Evolutionary conservation across 2,888 invertebrate genomes (phyloP), one percentile per base, ranked within the genome.

Genomic region (Malthinus flaveolus): DNA sequence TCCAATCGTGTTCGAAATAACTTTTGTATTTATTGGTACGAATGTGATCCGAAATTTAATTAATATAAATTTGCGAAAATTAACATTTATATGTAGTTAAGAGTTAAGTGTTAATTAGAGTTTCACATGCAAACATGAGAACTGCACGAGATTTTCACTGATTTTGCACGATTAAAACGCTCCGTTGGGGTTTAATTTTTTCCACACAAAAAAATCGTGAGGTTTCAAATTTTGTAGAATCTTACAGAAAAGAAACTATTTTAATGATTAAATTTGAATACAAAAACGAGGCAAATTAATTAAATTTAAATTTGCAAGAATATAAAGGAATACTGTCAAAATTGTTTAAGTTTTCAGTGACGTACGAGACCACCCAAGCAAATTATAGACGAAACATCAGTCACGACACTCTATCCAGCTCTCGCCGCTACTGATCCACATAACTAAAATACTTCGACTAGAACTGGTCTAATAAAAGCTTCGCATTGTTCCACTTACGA

Each of bases 351-450:
- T 55, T 59, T 53, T 56, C 63, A 61, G 60, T 62, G 63, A 63
- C 60, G 63, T 65, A 55, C 49, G 39, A 44, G 65, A 62, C 66
- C 66, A 66, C 66, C 66, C 66, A 66, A 57, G 66, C 50, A 37
- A 53, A 31, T 48, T 50, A 48, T 56, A 57, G 52, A 39, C 49
- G 47, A 56, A 56, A 64, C 61, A 66, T 66, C 62, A 63, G 64
- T 66, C 66, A 64, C 61, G 54, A 64, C 55, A 58, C 64, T 56
- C 66, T 51, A 59, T 60, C 64, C 64, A 62, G 54, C 59, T 62
- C 61, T 62, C 62, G 65, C 61, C 65, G 65, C 65, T 65, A 65
- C 65, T 65, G 65, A 62, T 62, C 62, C 59, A 57, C 65, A 65
- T 65, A 63, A 52, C 56, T 63, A 55, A 51, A 54, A 65, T 65